These are phyloP conservation scores for Strix uralensis DNA, from an alignment of 2,113 vertebrate species.

Conservation along the genomic window DNA sequence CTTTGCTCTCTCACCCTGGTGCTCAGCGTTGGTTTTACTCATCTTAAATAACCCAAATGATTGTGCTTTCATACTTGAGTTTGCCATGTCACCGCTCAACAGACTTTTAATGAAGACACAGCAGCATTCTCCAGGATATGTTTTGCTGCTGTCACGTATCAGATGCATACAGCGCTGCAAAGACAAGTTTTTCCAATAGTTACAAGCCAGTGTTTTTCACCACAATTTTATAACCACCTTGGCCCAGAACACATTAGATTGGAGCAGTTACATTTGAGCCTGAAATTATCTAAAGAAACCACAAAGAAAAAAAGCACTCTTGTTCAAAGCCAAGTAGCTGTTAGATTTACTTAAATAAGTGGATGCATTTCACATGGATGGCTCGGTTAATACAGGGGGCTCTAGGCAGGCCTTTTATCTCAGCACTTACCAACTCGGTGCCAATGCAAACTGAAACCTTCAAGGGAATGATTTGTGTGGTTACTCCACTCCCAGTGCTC, in stretches of 20 bases:
- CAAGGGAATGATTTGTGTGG: neutral
- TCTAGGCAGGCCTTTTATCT: conserved; percentile 43
- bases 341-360: neutral
- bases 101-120: neutral
- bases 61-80: neutral
- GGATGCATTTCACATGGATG: neutral
- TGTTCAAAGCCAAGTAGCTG: conserved; percentile 12
- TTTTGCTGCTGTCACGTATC: neutral
- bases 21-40: neutral
- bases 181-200: neutral
- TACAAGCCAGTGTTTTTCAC: neutral
- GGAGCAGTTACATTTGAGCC: neutral
- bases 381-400: neutral
- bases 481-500: neutral
- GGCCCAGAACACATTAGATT: neutral
- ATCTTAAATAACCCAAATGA: neutral
- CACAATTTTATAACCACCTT: neutral
- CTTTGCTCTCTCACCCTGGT: neutral
- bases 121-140: neutral
- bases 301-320: neutral
- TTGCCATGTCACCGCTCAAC: neutral
- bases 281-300: conserved; percentile 20
- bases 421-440: neutral
- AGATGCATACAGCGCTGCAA: neutral
- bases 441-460: neutral